phyloP scores from a whole-genome alignment of 2,797 vertebrate genomes.

The Cyprinodon diabolis region DNA sequence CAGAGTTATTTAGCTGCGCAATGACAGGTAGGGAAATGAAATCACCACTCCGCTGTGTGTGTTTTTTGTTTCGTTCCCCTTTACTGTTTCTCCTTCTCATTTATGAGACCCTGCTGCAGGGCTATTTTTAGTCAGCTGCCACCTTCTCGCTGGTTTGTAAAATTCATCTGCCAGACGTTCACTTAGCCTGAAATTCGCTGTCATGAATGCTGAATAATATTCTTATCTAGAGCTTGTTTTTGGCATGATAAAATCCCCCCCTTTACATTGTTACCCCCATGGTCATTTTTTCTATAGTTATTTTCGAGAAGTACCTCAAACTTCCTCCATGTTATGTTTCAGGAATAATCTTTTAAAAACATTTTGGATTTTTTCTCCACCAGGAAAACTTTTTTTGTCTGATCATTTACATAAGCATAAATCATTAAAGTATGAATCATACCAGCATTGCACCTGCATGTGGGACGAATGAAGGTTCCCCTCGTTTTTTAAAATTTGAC shows the following conservation, averaged over 20 bases:
- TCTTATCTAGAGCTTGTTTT: conserved; percentile 42
- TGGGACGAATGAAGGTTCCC: background rate
- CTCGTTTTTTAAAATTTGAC: background rate
- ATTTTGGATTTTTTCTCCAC: background rate
- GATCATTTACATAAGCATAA: background rate
- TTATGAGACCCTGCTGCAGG: conserved; percentile 68
- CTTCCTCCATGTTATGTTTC: too few species aligned
- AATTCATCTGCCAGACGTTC: conserved; percentile 60
- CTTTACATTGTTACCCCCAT: background rate
- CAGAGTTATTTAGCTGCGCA: conserved; percentile 72
- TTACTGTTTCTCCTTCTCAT: conserved; percentile 66
- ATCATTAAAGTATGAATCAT: background rate
- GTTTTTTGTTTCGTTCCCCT: conserved; percentile 60
- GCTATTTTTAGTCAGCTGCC: conserved; percentile 71
- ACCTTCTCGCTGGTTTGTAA: conserved; percentile 65
- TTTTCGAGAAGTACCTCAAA: conserved; percentile 7
- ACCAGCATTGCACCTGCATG: background rate
- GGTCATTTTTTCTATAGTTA: conserved; percentile 13
- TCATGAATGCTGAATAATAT: conserved; percentile 60
- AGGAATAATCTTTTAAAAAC: background rate
- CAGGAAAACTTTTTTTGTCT: background rate
- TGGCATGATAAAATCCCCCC: conserved; percentile 23
- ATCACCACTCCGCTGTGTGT: conserved; percentile 61
- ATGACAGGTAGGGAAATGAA: conserved; percentile 78
- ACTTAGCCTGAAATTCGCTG: conserved; percentile 54